These are phyloP conservation scores for Carassius carassius DNA, from an alignment of 2,113 vertebrate genomes.

Conservation along the genomic window DNA sequence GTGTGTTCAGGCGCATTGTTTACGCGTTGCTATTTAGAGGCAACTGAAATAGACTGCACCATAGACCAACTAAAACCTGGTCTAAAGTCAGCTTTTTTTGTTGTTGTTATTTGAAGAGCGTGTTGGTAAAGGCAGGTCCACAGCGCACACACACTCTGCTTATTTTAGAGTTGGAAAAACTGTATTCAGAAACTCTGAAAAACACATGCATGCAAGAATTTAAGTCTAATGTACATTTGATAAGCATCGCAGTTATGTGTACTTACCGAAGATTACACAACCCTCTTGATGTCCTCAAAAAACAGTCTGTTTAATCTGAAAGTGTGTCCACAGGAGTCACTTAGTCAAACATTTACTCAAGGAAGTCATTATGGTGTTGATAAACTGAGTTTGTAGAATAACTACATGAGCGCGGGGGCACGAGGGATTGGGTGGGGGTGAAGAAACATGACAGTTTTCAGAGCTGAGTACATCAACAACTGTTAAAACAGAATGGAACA, in stretches of 20 bases:
- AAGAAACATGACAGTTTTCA: not conserved
- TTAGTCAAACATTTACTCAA: slow-evolving; percentile 57
- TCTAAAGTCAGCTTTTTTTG: too few relatives aligned
- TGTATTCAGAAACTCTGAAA: slow-evolving; percentile 9
- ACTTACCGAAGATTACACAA: slow-evolving; percentile 12
- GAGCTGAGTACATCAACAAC: slow-evolving; percentile 26
- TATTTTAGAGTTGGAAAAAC: not conserved
- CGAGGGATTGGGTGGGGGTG: not conserved
- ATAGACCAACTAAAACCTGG: too few relatives aligned
- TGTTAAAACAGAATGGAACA: slow-evolving; percentile 21
- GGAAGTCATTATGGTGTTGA: slow-evolving; percentile 40
- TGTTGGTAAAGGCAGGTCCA: too few relatives aligned
- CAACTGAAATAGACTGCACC: too few relatives aligned
- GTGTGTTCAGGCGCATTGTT: too few relatives aligned
- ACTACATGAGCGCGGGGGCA: not conserved
- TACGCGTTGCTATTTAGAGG: too few relatives aligned
- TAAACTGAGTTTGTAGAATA: slow-evolving; percentile 35
- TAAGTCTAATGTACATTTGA: slow-evolving; percentile 35
- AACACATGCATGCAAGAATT: not conserved
- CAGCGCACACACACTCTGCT: too few relatives aligned
- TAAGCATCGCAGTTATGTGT: slow-evolving; percentile 10
- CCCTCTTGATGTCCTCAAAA: slow-evolving; percentile 12
- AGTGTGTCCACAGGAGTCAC: slow-evolving; percentile 44
- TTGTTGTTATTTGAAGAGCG: too few relatives aligned
- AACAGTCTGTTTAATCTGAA: slow-evolving; percentile 43